phyloP scores from a whole-genome alignment of 1,140 invertebrate genomes.

The Hycleus phaleratus region DNA sequence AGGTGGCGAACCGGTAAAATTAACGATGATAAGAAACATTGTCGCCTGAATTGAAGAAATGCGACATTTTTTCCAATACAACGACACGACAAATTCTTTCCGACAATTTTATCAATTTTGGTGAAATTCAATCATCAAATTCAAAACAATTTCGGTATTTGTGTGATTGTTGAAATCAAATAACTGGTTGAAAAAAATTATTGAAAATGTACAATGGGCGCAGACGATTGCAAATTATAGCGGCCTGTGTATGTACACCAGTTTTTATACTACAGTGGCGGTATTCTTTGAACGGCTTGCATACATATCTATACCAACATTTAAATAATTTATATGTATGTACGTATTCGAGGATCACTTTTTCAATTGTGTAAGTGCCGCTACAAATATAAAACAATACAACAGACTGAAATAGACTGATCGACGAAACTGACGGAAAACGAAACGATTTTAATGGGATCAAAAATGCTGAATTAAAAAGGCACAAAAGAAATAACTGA shows the following conservation, averaged over 20 bases:
- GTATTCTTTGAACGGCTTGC: slow-evolving; percentile 38
- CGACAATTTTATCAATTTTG: too few relatives aligned
- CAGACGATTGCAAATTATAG: slow-evolving; percentile 36
- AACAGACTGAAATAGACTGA: slow-evolving; percentile 28
- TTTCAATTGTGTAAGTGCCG: slow-evolving; percentile 32
- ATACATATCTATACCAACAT: slow-evolving; percentile 39
- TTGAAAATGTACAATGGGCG: slow-evolving; percentile 26
- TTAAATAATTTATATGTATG: slow-evolving; percentile 41
- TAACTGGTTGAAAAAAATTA: slow-evolving; percentile 20
- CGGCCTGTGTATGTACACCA: slow-evolving; percentile 34
- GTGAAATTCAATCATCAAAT: too few relatives aligned
- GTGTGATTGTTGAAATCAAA: slow-evolving; percentile 4
- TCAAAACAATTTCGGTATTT: slow-evolving; percentile 1
- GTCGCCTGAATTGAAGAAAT: not conserved
- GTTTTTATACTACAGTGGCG: slow-evolving; percentile 35
- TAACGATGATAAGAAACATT: slow-evolving; percentile 1
- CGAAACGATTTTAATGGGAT: not conserved
- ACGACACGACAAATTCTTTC: not conserved
- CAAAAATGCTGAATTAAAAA: slow-evolving; percentile 20
- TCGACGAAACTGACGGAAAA: slow-evolving; percentile 22
- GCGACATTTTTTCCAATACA: too few relatives aligned
- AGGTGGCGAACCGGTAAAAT: not conserved
- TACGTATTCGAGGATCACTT: slow-evolving; percentile 37
- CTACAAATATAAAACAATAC: slow-evolving; percentile 25
- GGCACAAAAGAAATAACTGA: slow-evolving; percentile 14